These are phyloP conservation scores for Caenorhabditis macrosperma DNA, from an alignment of 2,888 invertebrate species.

Conservation along the genomic window DNA sequence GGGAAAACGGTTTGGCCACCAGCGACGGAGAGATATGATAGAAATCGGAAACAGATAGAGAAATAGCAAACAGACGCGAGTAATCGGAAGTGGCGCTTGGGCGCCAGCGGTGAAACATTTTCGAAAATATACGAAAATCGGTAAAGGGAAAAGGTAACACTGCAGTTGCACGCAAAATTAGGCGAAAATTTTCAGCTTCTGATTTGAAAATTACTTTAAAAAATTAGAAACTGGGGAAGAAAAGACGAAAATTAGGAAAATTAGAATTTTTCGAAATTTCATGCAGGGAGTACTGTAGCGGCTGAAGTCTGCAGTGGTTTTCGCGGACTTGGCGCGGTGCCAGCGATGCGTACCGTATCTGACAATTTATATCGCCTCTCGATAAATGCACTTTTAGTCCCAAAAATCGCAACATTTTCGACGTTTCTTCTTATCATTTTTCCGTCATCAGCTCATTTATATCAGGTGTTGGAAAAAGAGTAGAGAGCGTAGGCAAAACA, in stretches of 20 bases:
- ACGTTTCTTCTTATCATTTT: constrained; percentile 9
- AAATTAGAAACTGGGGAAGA: not conserved
- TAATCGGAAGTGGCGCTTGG: not conserved
- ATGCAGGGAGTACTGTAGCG: constrained; percentile 17
- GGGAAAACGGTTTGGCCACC: constrained; percentile 28
- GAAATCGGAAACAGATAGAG: constrained; percentile 21
- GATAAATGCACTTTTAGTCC: constrained; percentile 28
- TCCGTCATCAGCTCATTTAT: constrained; percentile 17
- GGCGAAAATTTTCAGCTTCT: not conserved
- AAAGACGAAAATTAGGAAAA: no score
- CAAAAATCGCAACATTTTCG: constrained; percentile 40
- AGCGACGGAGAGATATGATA: constrained; percentile 26
- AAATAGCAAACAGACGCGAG: constrained; percentile 41
- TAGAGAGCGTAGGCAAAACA: constrained; percentile 19
- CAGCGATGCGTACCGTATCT: not conserved
- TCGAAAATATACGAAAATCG: constrained; percentile 55
- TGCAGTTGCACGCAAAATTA: not conserved
- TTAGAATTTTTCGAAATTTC: not conserved
- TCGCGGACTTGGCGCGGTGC: constrained; percentile 12
- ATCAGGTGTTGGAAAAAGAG: constrained; percentile 19
- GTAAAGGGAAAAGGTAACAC: not conserved
- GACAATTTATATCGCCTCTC: not conserved
- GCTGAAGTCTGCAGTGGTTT: constrained; percentile 2
- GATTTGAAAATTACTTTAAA: not conserved
- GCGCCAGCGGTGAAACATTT: constrained; percentile 18